phyloP scores from a whole-genome alignment of 2,113 vertebrate genomes.

The Pelecanoides urinatrix region DNA sequence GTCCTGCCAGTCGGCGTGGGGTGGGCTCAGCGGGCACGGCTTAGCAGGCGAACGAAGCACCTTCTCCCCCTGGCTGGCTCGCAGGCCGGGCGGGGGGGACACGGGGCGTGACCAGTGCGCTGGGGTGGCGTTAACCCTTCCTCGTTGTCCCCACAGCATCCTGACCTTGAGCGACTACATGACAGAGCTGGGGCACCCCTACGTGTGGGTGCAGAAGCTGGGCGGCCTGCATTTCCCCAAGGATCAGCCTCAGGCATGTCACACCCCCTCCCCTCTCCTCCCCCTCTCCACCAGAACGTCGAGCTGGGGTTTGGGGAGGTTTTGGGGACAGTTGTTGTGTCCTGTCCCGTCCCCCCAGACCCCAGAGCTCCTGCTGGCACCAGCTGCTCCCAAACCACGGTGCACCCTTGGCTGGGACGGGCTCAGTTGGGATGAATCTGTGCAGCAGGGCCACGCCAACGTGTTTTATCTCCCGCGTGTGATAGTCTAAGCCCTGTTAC shows the following conservation, averaged over 20 bases:
- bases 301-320: not conserved
- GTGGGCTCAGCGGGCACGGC: too few relatives aligned
- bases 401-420: not conserved
- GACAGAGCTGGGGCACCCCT: conserved; percentile 91
- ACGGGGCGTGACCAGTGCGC: fast-evolving
- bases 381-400: fast-evolving
- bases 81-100: fast-evolving
- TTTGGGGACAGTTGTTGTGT: not conserved
- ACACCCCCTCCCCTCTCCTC: too few relatives aligned
- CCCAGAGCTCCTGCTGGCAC: not conserved
- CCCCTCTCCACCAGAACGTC: fast-evolving
- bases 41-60: not conserved
- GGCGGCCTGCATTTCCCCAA: conserved; percentile 92
- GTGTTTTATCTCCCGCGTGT: fast-evolving
- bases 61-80: not conserved
- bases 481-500: not conserved
- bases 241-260: conserved; percentile 84
- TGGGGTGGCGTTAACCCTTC: not conserved
- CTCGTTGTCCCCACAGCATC: conserved; percentile 76
- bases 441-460: fast-evolving
- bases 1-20: fast-evolving
- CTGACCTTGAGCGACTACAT: conserved; percentile 87
- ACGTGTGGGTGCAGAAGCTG: conserved; percentile 94
- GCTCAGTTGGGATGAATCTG: not conserved
- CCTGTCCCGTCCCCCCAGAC: not conserved